A percentile compares a stretch with the other conserved stretches of the same genome.
phyloP scores from a whole-genome alignment of 35 echinoderm and acorn worm genomes.

The Eucidaris tribuloides region DNA sequence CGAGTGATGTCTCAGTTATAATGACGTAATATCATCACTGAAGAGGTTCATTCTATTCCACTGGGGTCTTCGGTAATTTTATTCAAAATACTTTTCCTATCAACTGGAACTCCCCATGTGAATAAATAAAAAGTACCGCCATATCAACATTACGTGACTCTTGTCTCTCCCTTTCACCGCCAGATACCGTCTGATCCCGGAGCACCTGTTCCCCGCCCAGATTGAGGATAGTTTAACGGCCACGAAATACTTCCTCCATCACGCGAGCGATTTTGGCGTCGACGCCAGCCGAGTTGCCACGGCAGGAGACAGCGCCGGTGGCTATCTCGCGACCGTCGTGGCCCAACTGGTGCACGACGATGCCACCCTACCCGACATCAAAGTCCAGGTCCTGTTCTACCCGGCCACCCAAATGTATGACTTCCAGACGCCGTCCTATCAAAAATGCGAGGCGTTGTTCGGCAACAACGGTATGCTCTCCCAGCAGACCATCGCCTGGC shows the following conservation, averaged over 20 bases:
- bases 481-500: neutral
- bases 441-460: constrained; percentile 30
- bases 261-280: constrained; percentile 62
- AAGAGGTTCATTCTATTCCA: no score
- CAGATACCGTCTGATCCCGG: constrained; percentile 66
- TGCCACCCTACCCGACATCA: constrained; percentile 36
- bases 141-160: neutral
- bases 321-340: constrained; percentile 51
- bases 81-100: neutral
- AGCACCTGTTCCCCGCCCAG: constrained; percentile 48
- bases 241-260: constrained; percentile 65
- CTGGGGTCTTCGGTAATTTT: neutral
- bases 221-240: constrained; percentile 50
- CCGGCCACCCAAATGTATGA: constrained; percentile 56
- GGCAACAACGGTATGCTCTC: constrained; percentile 35
- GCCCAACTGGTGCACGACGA: constrained; percentile 58
- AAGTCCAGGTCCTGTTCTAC: constrained; percentile 73
- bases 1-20: no score
- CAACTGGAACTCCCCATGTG: neutral
- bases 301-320: constrained; percentile 89
- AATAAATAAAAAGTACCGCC: neutral
- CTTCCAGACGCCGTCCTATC: constrained; percentile 33
- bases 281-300: constrained; percentile 62
- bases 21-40: no score
- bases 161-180: neutral